These are phyloP conservation scores for Eilema depressum DNA, from an alignment of 2,888 invertebrate genomes.

Conservation along the genomic window DNA sequence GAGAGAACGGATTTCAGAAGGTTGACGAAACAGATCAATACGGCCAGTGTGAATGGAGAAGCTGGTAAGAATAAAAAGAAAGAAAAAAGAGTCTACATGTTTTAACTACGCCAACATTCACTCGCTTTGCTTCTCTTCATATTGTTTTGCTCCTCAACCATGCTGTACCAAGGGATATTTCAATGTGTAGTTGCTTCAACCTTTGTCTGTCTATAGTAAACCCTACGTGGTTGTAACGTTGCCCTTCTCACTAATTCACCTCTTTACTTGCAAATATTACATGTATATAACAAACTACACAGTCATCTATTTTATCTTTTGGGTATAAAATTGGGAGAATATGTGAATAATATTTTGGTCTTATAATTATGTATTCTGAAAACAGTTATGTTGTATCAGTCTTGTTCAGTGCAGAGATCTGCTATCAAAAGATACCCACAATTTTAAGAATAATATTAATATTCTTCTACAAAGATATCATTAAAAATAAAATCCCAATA, in stretches of 20 bases:
- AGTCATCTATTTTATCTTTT: not conserved
- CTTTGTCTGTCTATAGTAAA: constrained; percentile 45
- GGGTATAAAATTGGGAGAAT: not conserved
- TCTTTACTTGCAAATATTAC: constrained; percentile 44
- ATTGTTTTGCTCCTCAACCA: constrained; percentile 56
- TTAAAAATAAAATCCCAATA: not conserved
- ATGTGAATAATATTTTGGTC: not conserved
- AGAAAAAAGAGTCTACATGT: constrained; percentile 4
- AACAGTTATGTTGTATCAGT: not conserved
- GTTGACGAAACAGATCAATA: not conserved
- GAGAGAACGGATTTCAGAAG: not conserved
- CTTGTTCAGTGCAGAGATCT: not conserved
- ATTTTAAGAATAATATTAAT: too few relatives aligned
- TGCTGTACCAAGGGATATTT: constrained; percentile 47
- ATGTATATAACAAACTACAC: not conserved
- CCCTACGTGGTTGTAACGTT: constrained; percentile 48
- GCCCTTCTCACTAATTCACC: constrained; percentile 45
- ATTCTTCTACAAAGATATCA: too few relatives aligned
- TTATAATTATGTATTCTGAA: not conserved
- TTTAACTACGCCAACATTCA: constrained; percentile 59
- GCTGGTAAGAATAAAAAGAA: not conserved
- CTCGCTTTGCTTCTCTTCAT: constrained; percentile 70
- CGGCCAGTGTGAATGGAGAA: not conserved
- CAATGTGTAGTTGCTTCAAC: constrained; percentile 56
- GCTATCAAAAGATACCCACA: not conserved